phyloP scores from a whole-genome alignment of 2,113 vertebrate genomes.

The Oreochromis tanganicae region DNA sequence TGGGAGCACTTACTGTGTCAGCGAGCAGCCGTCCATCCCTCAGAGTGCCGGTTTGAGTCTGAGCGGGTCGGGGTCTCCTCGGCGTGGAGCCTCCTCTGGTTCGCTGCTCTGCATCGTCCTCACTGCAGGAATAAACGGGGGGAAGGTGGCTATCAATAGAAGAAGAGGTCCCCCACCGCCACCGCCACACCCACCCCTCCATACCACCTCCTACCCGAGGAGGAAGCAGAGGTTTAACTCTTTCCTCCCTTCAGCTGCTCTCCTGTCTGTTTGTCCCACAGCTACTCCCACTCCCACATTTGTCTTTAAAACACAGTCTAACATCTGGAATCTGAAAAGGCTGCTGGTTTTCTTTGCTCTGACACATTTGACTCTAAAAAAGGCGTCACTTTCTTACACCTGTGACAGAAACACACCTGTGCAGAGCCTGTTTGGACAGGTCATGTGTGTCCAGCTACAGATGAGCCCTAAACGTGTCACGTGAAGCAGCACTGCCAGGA shows the following conservation, averaged over 20 bases:
- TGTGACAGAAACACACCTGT: neutral
- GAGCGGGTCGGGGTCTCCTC: neutral
- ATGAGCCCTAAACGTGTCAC: neutral
- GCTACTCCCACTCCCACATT: neutral
- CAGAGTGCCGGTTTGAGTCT: neutral
- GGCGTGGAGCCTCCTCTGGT: neutral
- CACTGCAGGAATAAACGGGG: constrained; percentile 20
- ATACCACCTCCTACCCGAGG: constrained; percentile 14
- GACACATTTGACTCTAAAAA: neutral
- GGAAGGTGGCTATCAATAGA: constrained; percentile 43
- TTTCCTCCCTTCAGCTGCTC: constrained; percentile 25
- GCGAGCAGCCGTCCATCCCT: neutral
- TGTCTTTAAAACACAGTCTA: neutral
- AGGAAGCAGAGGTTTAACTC: constrained; percentile 48
- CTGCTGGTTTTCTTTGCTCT: neutral
- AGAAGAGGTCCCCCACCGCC: neutral
- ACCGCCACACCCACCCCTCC: neutral
- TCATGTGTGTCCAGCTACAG: neutral
- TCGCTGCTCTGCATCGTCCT: constrained; percentile 1
- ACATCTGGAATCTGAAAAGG: neutral
- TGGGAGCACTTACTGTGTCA: neutral
- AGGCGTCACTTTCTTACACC: neutral
- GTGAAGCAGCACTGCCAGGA: neutral
- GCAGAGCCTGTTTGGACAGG: neutral
- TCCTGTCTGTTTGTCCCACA: neutral